Base-by-base conservation (phyloP, 1,140 invertebrate species). In the Pectinophora gossypiella region DNA sequence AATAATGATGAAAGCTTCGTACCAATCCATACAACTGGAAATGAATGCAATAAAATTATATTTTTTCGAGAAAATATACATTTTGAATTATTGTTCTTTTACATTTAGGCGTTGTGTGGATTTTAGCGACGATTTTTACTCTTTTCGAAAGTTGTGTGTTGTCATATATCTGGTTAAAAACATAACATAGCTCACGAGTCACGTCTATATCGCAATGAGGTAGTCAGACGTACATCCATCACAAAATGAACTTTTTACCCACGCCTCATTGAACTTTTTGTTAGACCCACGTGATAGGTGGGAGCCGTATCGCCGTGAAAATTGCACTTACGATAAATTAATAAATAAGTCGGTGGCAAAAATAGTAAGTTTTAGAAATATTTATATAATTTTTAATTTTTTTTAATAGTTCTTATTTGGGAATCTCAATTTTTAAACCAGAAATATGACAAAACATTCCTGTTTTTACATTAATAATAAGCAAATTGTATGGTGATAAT, bases 121-220 rank as follows among this genome's bases (percentile, higher is more conserved):
- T 65, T 70, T 51, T 70, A 61, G 59, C 64, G 65, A 77, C 42
- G 60, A 44, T 44, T 48, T 49, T 48, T 19, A 35, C 19, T 18
- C 58, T 68, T 56, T 32, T 36, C n/a, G n/a, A 61, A 59, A 54
- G 66, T 67, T 61, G 57, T 68, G 68, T 79, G 69, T 81, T 83
- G 81, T 79, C 79, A 80, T 85, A 65, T 70, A 73, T 69, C 76
- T 84, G 78, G 80, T 85, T 80, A 78, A 63, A 72, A 70, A 73
- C 49, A 51, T 46, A 56, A 42, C 67, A 68, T 71, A 61, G 13
- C 7, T 15, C 4, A 15, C 9, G 7, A n/a, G n/a, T n/a, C 36
- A 38, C 9, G 7, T 5, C 4, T 38, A 38, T 38, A 38, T 4
- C 5, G 4, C 5, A 38, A 38, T n/a, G n/a, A n/a, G n/a, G n/a